Evolutionary conservation across 2,113 vertebrate species (phyloP).

Genomic region (Galemys pyrenaicus): DNA sequence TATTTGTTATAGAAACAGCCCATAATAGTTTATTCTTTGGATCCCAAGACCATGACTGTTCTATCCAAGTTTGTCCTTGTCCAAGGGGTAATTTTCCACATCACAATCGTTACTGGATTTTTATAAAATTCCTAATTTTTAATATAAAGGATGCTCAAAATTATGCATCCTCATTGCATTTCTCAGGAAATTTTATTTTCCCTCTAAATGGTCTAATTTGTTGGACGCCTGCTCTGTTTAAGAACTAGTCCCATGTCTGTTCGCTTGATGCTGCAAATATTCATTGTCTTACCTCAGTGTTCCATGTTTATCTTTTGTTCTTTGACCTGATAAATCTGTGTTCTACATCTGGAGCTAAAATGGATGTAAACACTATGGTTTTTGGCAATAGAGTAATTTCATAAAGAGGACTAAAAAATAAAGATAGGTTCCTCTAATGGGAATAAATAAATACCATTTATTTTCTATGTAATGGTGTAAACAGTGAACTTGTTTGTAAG

Average conservation of each 20-base stretch:
- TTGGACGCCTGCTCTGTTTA: not conserved
- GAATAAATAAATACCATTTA: not conserved
- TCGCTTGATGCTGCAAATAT: not conserved
- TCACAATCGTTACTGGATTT: not conserved
- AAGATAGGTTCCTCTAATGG: not conserved
- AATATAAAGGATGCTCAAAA: not conserved
- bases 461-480: not conserved
- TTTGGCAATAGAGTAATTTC: not conserved
- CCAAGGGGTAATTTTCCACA: not conserved
- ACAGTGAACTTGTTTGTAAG: not conserved
- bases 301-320: not conserved
- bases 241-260: not conserved
- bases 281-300: not conserved
- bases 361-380: not conserved
- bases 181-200: not conserved
- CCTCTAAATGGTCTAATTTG: not conserved
- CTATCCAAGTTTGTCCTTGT: not conserved
- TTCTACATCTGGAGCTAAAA: not conserved
- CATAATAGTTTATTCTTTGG: not conserved
- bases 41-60: not conserved
- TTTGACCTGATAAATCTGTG: not conserved
- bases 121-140: not conserved
- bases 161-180: not conserved
- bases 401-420: not conserved
- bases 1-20: not conserved